Evolutionary conservation across 2,888 invertebrate genomes (phyloP).

Genomic region (Holacanthella duospinosa): DNA sequence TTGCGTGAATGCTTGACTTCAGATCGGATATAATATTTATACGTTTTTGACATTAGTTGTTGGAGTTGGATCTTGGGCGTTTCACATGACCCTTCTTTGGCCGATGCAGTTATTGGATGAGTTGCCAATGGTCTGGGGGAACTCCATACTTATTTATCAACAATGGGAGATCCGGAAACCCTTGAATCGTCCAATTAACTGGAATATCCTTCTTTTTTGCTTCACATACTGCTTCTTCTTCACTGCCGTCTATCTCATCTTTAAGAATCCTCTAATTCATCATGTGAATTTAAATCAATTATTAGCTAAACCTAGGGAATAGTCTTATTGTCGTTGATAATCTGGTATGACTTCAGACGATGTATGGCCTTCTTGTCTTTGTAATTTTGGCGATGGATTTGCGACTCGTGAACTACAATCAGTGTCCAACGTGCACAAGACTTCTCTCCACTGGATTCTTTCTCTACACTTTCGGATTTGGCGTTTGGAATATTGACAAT

Average conservation of each 20-base stretch:
- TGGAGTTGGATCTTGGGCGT: constrained; percentile 45
- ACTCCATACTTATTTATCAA: constrained; percentile 42
- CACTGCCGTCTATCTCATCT: constrained; percentile 32
- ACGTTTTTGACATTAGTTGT: too few species aligned
- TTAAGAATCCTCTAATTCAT: constrained; percentile 35
- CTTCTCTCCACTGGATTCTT: constrained; percentile 35
- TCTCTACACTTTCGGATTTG: constrained; percentile 41
- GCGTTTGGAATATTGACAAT: constrained; percentile 44
- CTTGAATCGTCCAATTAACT: constrained; percentile 27
- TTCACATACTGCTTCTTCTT: constrained; percentile 35
- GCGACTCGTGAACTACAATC: constrained; percentile 33
- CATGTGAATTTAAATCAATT: constrained; percentile 22
- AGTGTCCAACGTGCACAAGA: constrained; percentile 32
- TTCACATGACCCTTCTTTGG: constrained; percentile 40
- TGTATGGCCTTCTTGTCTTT: constrained; percentile 41
- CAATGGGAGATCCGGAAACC: constrained; percentile 39
- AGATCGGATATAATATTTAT: too few species aligned
- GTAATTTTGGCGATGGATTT: constrained; percentile 36
- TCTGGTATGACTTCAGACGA: constrained; percentile 38
- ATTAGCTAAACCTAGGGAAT: neutral
- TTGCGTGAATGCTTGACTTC: too few species aligned
- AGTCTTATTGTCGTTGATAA: neutral
- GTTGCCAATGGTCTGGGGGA: constrained; percentile 36
- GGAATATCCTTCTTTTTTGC: constrained; percentile 26
- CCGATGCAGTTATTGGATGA: constrained; percentile 44